phyloP scores from a whole-genome alignment of 2,888 invertebrate species.

The Spialia ferax region DNA sequence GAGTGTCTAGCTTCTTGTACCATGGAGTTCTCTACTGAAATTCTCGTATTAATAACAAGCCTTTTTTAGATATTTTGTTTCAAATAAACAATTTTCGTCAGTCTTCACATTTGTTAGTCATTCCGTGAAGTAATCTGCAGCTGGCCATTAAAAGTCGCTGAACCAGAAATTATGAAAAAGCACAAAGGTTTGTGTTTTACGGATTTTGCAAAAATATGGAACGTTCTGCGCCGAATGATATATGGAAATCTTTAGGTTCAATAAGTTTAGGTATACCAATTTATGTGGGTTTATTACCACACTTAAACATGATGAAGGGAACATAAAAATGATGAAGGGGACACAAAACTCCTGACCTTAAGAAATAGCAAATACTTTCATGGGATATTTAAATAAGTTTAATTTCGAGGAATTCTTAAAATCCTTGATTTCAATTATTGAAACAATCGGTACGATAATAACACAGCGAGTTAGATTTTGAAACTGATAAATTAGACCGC shows the following conservation, averaged over 20 bases:
- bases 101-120: conserved; percentile 10
- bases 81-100: neutral
- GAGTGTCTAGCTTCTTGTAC: too few relatives aligned
- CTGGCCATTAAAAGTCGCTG: conserved; percentile 19
- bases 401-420: neutral
- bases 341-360: neutral
- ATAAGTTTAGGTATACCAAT: neutral
- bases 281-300: neutral
- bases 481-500: conserved; percentile 14
- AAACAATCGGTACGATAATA: neutral
- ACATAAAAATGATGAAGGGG: too few relatives aligned
- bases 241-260: neutral
- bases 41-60: too few relatives aligned
- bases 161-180: conserved; percentile 17
- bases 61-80: too few relatives aligned
- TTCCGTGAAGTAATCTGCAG: conserved; percentile 6
- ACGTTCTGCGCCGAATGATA: neutral
- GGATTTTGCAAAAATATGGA: conserved; percentile 2
- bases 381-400: neutral
- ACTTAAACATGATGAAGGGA: too few relatives aligned
- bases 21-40: neutral
- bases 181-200: neutral
- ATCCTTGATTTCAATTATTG: neutral
- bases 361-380: neutral
- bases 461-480: conserved; percentile 5